Base-by-base conservation (phyloP, 2,797 vertebrate genomes). In the Sebastes taczanowskii region DNA sequence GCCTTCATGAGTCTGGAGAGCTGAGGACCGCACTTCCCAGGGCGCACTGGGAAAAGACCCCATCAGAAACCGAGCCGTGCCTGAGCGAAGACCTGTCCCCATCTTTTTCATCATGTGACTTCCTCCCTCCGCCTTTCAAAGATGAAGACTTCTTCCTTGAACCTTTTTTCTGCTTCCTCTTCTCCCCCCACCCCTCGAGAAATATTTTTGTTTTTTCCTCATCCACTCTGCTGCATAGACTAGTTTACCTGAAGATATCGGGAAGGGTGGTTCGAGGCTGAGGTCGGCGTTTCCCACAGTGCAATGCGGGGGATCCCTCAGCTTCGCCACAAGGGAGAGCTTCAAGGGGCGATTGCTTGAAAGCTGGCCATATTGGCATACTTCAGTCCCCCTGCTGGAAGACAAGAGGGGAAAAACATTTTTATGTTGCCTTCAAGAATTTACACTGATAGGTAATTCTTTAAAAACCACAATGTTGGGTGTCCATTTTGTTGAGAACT, bases 51-150 rank as follows among this genome's bases (percentile, higher is more conserved):
- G 97, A 94, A 94, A 88, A 95, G 90, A 95, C 94, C 91, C 93
- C 90, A 87, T 95, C 97, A 97, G 96, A 99, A 97, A 99, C 98
- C 98, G 97, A 98, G 98, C 98, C 96, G 98, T 99, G 98, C 98
- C 98, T 99, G 98, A 99, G 97, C 97, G 96, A 98, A 98, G 96
- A 98, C 97, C 96, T 93, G 96, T 98, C 97, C 94, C 92, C 83
- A 90, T 85, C 82, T 92, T 91, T 91, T 89, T 90, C 90, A 92
- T 93, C 92, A 92, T 87, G 79, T 92, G 89, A 94, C 91, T 93
- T 93, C 92, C 91, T 88, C 87, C 90, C 74, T 82, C 86, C 82
- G 89, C 92, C 93, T 93, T 92, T 92, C 84, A 90, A 87, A 90
- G 87, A 89, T 81, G 77, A 85, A 67, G 84, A 93, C 92, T 94